Evolutionary conservation across 2,113 vertebrate genomes (phyloP), one percentile per base, ranked within the genome.

Genomic region (Paratilapia polleni): DNA sequence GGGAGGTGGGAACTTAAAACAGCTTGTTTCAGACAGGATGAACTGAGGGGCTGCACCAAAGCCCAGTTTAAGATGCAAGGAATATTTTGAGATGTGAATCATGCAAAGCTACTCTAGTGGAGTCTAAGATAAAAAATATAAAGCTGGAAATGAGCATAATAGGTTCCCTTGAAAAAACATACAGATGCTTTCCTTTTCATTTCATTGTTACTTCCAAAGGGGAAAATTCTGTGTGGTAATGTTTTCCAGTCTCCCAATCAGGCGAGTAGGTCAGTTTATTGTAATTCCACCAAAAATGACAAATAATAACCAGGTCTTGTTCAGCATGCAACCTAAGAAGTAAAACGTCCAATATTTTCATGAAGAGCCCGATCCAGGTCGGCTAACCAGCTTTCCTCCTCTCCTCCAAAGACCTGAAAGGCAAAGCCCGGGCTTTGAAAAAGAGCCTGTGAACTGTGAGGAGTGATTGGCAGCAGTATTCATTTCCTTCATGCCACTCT

Each of bases 401-500:
- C 78, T 81, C 83, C 81, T 80, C 80, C 81, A 81, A 31, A 77
- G 22, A 89, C 87, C 92, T 92, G 91, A 94, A 93, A 94, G 86
- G 88, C 77, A 78, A 86, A 91, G 88, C 82, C 79, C 47, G 11
- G 88, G 66, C 82, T 89, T 80, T 89, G 90, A 90, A 90, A 90
- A 94, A 90, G 77, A 88, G 80, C 62, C 81, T 59, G 74, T 89
- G 87, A 95, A 92, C 88, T 83, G 88, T 31, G 89, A 87, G 63
- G 82, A 89, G 78, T 94, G 94, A 95, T 94, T 95, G 95, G 88
- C 94, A 93, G 93, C 86, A 81, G 93, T 83, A 93, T 95, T 95
- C 91, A 94, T 93, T 87, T 93, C 92, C 91, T 90, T 89, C 85
- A 82, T 90, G 90, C 90, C 79, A 83, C 87, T 91, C 83, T 91